A percentile compares a stretch with the other conserved stretches of the same genome.
Conservation (phyloP, 2,113 vertebrate species). For the Xyrauchen texanus region DNA sequence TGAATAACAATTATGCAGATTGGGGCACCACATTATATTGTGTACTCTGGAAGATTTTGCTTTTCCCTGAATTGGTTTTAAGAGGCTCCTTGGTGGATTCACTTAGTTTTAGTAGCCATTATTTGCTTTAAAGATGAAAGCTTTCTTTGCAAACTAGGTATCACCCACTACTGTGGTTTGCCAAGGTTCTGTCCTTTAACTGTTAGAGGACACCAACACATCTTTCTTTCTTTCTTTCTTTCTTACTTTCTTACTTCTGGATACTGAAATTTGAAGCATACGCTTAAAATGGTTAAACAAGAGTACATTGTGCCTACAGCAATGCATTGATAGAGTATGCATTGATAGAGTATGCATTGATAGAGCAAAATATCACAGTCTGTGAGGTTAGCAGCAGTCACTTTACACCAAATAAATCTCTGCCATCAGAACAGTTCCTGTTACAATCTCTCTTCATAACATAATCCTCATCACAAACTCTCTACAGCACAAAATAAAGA, state of each 20-base stretch:
- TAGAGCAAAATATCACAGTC: neutral
- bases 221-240: too few species aligned
- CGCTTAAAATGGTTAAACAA: neutral
- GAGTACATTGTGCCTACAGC: neutral
- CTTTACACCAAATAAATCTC: neutral
- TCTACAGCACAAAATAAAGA: neutral
- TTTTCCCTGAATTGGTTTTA: neutral
- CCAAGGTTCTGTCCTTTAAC: neutral
- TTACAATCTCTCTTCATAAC: too few species aligned
- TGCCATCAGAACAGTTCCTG: neutral
- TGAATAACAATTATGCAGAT: neutral
- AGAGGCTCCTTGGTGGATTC: neutral
- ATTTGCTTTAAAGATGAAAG: neutral
- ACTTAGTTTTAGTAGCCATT: neutral
- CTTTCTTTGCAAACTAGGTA: neutral
- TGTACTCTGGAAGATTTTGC: neutral
- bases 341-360: too few species aligned
- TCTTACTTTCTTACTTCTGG: too few species aligned
- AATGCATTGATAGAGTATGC: neutral
- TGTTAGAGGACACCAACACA: neutral
- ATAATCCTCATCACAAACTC: too few species aligned
- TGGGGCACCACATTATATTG: constrained; percentile 13
- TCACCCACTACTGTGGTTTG: neutral
- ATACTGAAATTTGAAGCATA: too few species aligned
- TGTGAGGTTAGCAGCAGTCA: constrained; percentile 14